These are phyloP conservation scores for Aphaenogaster floridana DNA, from an alignment of 1,140 invertebrate species.

Conservation along the genomic window DNA sequence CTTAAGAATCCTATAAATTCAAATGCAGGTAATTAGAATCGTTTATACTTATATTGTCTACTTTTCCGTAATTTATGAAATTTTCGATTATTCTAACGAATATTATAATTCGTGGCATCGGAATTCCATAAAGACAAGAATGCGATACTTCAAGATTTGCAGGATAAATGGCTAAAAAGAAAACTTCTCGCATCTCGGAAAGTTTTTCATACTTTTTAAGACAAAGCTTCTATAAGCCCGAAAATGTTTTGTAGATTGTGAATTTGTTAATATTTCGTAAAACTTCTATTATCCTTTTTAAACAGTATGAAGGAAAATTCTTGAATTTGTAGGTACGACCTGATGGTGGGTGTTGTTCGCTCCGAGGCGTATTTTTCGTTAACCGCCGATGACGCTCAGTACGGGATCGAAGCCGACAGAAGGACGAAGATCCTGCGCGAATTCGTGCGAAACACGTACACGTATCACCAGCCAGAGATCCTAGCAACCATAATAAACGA, in stretches of 20 bases:
- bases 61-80: background rate
- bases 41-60: background rate
- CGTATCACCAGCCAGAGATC: slow-evolving; percentile 94
- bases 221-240: background rate
- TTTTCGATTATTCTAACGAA: background rate
- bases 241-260: background rate
- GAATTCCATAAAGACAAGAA: background rate
- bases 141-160: background rate
- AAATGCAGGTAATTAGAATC: background rate
- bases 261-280: slow-evolving; percentile 1
- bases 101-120: background rate
- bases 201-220: background rate
- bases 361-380: slow-evolving; percentile 96
- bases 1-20: background rate
- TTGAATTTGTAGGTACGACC: slow-evolving; percentile 91
- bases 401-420: slow-evolving; percentile 96
- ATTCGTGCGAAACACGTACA: slow-evolving; percentile 97
- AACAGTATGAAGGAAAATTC: background rate
- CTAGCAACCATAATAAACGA: slow-evolving; percentile 97
- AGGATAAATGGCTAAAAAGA: background rate
- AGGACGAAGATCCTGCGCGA: slow-evolving; percentile 96
- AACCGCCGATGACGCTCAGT: slow-evolving; percentile 95
- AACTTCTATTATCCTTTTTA: background rate
- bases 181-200: background rate
- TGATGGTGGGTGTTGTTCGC: slow-evolving; percentile 97